Conservation (phyloP, 2,113 vertebrate genomes). For the Notothenia rossii region DNA sequence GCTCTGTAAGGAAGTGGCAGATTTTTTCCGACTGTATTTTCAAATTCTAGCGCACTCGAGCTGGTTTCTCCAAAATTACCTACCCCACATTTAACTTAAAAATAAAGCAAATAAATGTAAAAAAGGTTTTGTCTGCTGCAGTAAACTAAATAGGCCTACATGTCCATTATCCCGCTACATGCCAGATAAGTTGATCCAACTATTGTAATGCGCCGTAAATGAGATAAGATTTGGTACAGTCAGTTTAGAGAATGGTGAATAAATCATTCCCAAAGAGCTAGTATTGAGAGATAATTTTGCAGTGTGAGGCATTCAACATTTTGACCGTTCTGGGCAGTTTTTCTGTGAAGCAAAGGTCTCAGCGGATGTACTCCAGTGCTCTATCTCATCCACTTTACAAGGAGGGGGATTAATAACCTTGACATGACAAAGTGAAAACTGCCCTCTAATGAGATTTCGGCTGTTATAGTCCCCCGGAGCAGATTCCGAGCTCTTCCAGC, state of each 20-base stretch:
- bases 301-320: slow-evolving; percentile 14
- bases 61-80: too few species aligned
- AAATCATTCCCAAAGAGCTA: background rate
- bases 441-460: slow-evolving; percentile 64
- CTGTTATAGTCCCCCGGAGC: slow-evolving; percentile 49
- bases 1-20: too few species aligned
- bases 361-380: slow-evolving; percentile 48
- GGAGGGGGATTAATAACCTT: slow-evolving; percentile 67
- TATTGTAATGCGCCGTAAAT: background rate
- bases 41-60: too few species aligned
- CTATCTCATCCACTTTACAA: slow-evolving; percentile 66
- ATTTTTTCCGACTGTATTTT: too few species aligned
- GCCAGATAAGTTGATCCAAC: background rate
- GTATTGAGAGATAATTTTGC: background rate
- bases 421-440: slow-evolving; percentile 75
- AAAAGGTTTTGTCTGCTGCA: background rate
- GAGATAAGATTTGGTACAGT: background rate
- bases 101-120: background rate
- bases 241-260: background rate
- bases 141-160: background rate
- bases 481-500: slow-evolving; percentile 27
- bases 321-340: slow-evolving; percentile 32
- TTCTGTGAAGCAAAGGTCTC: slow-evolving; percentile 41
- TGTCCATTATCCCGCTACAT: background rate
- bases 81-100: background rate